Percentiles rank a stretch among this genome's conserved stretches.
Evolutionary conservation across 2,888 invertebrate genomes (phyloP).

Genomic region (Eucriotettix oculatus): DNA sequence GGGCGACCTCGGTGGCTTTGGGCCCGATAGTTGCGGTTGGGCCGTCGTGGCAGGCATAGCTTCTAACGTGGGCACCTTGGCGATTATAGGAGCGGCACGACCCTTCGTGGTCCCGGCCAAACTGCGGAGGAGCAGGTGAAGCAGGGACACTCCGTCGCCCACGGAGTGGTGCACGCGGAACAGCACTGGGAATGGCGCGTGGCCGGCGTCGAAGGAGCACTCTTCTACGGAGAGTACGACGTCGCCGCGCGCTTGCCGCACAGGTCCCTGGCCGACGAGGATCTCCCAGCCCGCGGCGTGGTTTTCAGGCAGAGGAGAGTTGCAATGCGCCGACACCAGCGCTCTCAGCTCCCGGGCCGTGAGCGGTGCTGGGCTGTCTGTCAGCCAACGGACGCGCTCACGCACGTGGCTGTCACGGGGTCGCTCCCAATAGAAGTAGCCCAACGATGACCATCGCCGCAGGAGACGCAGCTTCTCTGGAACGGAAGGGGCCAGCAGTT

Average conservation of each 20-base stretch:
- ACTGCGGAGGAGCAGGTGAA: background rate
- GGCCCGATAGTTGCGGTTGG: background rate
- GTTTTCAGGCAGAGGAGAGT: background rate
- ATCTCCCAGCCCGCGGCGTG: background rate
- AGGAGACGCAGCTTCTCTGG: background rate
- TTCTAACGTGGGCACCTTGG: background rate
- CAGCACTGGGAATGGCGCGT: background rate
- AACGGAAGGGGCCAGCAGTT: background rate
- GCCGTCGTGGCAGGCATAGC: background rate
- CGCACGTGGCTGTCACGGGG: background rate
- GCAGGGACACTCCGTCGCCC: background rate
- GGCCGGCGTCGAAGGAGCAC: background rate
- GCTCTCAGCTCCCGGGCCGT: background rate
- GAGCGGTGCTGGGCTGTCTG: background rate
- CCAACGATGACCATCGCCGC: background rate
- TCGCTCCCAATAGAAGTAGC: background rate
- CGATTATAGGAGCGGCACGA: background rate
- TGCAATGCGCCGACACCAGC: background rate
- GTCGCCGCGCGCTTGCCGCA: background rate
- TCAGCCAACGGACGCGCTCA: background rate
- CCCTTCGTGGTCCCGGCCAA: background rate
- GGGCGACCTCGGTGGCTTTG: background rate
- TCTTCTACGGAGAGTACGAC: background rate
- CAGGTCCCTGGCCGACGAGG: background rate
- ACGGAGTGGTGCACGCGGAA: background rate